Evolutionary conservation across 2,113 vertebrate genomes (phyloP), one percentile per base, ranked within the genome.

Genomic region (Pyrgilauda ruficollis): DNA sequence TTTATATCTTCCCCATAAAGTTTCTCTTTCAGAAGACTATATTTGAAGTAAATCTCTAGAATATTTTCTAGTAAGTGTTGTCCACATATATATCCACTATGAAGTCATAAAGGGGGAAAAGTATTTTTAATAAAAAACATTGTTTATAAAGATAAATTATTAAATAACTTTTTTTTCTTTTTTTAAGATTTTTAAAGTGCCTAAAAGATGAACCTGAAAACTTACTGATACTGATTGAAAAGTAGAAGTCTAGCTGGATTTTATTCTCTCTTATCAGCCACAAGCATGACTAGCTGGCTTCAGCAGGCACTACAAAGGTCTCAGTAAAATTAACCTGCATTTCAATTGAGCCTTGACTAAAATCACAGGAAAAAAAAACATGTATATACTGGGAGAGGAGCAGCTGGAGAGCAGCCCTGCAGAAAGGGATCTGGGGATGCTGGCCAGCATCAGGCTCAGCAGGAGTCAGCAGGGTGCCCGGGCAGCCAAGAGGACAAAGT

Each of bases 391-490:
- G 15, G 8, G 18, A 49, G 31, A 39, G 23, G 18, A 75, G 28
- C 9, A 55, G 19, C 18, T 49, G 55, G 30, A 15, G 41, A 74
- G 2, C 15, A 74, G 59, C 9, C 14, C 15, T 63, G 22, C 27
- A 68, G 43, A 27, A 68, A 58, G 30, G 17, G 30, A 21, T 24
- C 11, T 55, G 13, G 21, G 14, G 3, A 8, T 68, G 44, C 44
- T 87, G 35, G 30, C 53, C 2, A 21, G 24, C 16, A 83, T 31
- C 23, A 73, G 41, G 46, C 4, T 44, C 10, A 44, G 22, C 2
- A 21, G 23, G 33, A 68, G 27, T 9, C 61, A 47, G n/a, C 13
- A 64, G n/a, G 13, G 10, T n/a, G 49, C 10, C 30, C 0, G 0
- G 61, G 49, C n/a, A 55, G 49, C n/a, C 28, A 22, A 24, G 35